Conservation (phyloP, 2,113 vertebrate genomes). For the Etia nguti region DNA sequence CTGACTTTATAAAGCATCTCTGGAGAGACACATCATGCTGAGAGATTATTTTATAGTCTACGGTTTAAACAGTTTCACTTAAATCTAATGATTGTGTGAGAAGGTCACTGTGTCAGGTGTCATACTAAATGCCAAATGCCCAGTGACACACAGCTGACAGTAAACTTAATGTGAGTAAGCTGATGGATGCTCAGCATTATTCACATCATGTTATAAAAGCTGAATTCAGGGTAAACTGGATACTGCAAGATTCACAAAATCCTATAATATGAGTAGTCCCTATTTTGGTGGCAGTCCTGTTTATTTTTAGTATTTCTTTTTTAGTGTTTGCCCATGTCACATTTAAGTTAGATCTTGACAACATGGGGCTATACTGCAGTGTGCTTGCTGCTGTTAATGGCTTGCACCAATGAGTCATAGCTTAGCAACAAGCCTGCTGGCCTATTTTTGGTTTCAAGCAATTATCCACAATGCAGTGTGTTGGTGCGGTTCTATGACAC, state of each 20-base stretch:
- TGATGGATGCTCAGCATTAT: neutral
- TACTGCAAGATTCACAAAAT: neutral
- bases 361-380: neutral
- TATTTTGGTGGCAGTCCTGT: neutral
- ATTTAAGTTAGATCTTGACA: conserved; percentile 28
- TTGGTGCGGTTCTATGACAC: conserved; percentile 21
- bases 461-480: conserved; percentile 51
- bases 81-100: neutral
- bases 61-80: neutral
- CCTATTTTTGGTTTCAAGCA: conserved; percentile 61
- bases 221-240: neutral
- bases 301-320: conserved; percentile 10
- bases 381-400: conserved; percentile 40
- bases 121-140: neutral
- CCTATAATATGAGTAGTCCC: neutral
- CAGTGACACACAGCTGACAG: neutral
- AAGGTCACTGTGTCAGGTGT: conserved; percentile 17
- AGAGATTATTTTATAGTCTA: neutral
- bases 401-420: conserved; percentile 45
- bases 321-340: conserved; percentile 26
- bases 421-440: conserved; percentile 58
- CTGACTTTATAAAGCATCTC: conserved; percentile 17
- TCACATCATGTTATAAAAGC: neutral
- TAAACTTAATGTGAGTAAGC: neutral
- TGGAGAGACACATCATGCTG: neutral